These are phyloP conservation scores for Austrolebias charrua DNA, from an alignment of 2,797 vertebrate species.

Conservation along the genomic window DNA sequence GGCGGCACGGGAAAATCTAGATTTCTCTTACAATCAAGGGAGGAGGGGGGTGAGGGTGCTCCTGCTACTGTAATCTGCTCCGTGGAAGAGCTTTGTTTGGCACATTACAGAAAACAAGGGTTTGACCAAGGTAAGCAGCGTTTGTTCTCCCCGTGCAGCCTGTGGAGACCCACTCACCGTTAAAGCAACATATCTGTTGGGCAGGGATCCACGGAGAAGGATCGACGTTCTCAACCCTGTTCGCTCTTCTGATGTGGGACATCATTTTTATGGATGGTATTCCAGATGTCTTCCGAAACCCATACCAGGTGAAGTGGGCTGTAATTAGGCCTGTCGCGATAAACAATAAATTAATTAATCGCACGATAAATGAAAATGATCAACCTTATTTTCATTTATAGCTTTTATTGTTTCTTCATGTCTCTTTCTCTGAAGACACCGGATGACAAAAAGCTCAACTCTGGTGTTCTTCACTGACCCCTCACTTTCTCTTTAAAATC, in stretches of 20 bases:
- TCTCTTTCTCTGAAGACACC: too few species aligned
- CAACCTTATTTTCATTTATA: too few species aligned
- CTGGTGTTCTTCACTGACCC: too few species aligned
- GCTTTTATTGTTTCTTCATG: too few species aligned
- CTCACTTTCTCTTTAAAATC: too few species aligned
- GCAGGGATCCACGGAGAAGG: slow-evolving; percentile 96
- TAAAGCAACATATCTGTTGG: neutral
- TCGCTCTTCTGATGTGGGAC: slow-evolving; percentile 92
- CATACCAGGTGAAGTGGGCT: slow-evolving; percentile 85
- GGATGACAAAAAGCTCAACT: too few species aligned
- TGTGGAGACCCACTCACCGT: neutral
- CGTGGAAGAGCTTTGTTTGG: slow-evolving; percentile 91
- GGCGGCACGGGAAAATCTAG: slow-evolving; percentile 90
- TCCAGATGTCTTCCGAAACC: slow-evolving; percentile 90
- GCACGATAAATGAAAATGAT: too few species aligned
- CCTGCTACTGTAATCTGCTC: slow-evolving; percentile 87
- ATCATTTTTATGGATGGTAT: slow-evolving; percentile 89
- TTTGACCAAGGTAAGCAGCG: slow-evolving; percentile 88
- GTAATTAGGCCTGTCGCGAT: too few species aligned
- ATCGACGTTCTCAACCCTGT: slow-evolving; percentile 90
- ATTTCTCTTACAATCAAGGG: slow-evolving; percentile 83
- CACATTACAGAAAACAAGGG: slow-evolving; percentile 85
- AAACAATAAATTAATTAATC: too few species aligned
- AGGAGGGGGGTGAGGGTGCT: slow-evolving; percentile 35
- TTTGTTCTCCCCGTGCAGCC: neutral